These are phyloP conservation scores for Sitophilus oryzae DNA, from an alignment of 1,140 invertebrate species.

Conservation along the genomic window DNA sequence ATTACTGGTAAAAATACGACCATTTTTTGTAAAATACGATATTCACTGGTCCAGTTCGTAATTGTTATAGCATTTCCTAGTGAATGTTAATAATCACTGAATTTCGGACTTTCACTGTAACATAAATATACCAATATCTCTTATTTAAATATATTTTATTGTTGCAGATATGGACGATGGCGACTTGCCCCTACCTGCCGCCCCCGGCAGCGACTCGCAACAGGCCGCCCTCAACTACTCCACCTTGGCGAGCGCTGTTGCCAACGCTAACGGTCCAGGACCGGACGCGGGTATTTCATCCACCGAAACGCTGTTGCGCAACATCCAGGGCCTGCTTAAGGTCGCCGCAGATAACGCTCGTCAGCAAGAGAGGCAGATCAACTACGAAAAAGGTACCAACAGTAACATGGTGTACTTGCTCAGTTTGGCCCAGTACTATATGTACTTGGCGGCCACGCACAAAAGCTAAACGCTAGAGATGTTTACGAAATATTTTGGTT, in stretches of 20 bases:
- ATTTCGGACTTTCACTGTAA: too few species aligned
- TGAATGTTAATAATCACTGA: too few species aligned
- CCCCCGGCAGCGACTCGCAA: conserved; percentile 54
- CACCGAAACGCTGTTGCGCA: conserved; percentile 86
- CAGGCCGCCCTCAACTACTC: conserved; percentile 68
- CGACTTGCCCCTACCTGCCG: conserved; percentile 54
- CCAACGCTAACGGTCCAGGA: conserved; percentile 44
- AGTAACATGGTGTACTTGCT: conserved; percentile 46
- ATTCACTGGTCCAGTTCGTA: too few species aligned
- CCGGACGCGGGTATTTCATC: conserved; percentile 61
- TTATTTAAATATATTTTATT: background rate
- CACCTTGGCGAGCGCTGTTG: conserved; percentile 53
- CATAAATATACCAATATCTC: too few species aligned
- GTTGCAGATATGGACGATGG: conserved; percentile 56
- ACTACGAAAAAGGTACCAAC: conserved; percentile 88
- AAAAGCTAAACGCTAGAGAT: conserved; percentile 43
- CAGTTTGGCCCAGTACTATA: conserved; percentile 44
- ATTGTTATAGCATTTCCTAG: too few species aligned
- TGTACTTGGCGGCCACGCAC: conserved; percentile 44
- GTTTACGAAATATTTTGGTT: too few species aligned
- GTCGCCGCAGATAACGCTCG: conserved; percentile 92
- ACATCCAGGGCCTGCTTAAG: conserved; percentile 91
- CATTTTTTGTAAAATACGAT: too few species aligned
- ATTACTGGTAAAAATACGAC: too few species aligned
- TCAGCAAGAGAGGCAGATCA: conserved; percentile 90